Evolutionary conservation across 2,113 vertebrate genomes (phyloP), one percentile per base, ranked within the genome.

Genomic region (Excalfactoria chinensis): DNA sequence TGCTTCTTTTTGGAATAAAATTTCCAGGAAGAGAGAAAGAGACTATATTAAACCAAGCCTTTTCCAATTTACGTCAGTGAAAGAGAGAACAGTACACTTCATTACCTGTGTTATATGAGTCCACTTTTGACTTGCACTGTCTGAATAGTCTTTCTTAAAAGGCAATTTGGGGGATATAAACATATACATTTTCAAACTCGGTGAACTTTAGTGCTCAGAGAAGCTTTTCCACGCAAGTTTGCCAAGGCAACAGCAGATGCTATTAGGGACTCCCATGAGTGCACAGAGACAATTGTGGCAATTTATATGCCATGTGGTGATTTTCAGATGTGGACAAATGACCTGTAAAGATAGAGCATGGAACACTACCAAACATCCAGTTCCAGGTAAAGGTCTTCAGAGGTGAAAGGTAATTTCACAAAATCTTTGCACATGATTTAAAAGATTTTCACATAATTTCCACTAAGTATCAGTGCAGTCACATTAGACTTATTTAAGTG

Each of bases 121-220:
- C 26, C 62, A 49, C 69, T 92, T 95, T 81, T 95, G 66, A 91
- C 35, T 92, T 83, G 35, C 17, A 63, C 73, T 81, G 53, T 87
- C 81, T 89, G 82, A 90, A 89, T 32, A 84, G 51, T 53, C 68
- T 85, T 93, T 89, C 78, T 92, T 90, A 86, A 95, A 91, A 92
- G 70, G 71, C 40, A 74, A 2, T 79, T 88, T 86, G 84, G 55
- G 90, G 43, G 68, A 74, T 83, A 96, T 89, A 93, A 93, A 94
- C 66, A 85, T 63, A 37, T n/a, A 55, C 40, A 79, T 94, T 95
- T 95, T 93, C 75, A 89, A 89, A 93, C 43, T 68, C 84, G 63
- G 58, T 79, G 80, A 90, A 75, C 46, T 89, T 93, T 60, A 93
- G 41, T 80, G 48, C 51, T 85, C 84, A 68, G 34, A 83, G 82